phyloP scores from a whole-genome alignment of 2,888 invertebrate species.

The Celastrina argiolus region DNA sequence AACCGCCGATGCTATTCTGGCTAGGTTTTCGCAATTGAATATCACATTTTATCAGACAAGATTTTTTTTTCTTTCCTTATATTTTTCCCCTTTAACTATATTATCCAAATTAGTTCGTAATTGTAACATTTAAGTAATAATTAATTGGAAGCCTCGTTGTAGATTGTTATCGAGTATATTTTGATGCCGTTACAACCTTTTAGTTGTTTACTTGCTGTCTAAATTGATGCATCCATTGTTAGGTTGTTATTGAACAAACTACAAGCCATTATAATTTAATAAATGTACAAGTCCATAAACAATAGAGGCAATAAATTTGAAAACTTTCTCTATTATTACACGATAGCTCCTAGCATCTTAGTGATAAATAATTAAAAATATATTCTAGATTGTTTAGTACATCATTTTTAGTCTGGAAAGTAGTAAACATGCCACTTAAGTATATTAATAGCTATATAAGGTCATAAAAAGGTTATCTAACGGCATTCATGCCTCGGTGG shows the following conservation, averaged over 20 bases:
- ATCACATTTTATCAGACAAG: too few relatives aligned
- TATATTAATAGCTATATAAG: conserved; percentile 24
- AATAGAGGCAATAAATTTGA: conserved; percentile 6
- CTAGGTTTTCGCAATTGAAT: too few relatives aligned
- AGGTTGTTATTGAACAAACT: background rate
- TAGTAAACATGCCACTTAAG: conserved; percentile 19
- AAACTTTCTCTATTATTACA: conserved; percentile 1
- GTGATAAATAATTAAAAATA: conserved; percentile 16
- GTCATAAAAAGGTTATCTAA: conserved; percentile 32
- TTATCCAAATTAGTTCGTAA: too few relatives aligned
- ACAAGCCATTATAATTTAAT: background rate
- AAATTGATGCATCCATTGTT: conserved; percentile 1
- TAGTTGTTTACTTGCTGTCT: background rate
- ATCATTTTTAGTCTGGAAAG: conserved; percentile 15
- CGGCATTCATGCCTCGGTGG: conserved; percentile 33
- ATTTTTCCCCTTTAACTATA: background rate
- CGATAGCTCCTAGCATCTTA: conserved; percentile 1
- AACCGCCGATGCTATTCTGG: too few relatives aligned
- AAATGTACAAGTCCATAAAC: background rate
- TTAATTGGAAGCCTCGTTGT: background rate
- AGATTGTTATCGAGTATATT: background rate
- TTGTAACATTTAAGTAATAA: background rate
- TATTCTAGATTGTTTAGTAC: conserved; percentile 20
- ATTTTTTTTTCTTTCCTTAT: background rate
- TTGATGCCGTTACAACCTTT: background rate